Base-by-base conservation (phyloP, 1,140 invertebrate species). In the Polypedilum vanderplanki region DNA sequence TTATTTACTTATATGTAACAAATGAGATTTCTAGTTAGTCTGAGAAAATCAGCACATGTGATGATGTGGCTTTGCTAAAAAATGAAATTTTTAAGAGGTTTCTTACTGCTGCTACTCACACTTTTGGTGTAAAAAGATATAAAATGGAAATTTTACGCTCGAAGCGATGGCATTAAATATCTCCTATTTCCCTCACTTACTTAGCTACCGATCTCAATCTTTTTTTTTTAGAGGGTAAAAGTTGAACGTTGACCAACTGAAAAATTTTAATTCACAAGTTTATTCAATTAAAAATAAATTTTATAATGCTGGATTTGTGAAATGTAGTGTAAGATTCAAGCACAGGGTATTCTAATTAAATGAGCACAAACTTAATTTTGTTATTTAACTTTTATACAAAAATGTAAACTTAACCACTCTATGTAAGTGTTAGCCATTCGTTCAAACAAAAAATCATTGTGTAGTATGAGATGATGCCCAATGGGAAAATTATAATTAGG, bases 401-500 rank as follows among this genome's bases (percentile, higher is more conserved):
- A 33, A 33, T 33, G 24, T 33, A 33, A 33, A 33, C 24, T 33
- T 3, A 33, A 33, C 24, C 24, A 5, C 24, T 33, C 24, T 33
- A 5, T 33, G 24, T 33, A 33, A 33, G 24, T 33, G 24, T 33
- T 33, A 33, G 24, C 24, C 24, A 33, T 33, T 33, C 24, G 5
- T 33, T 33, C 24, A 33, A 5, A 5, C 24, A 33, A 33, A 33
- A 33, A 33, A n/a, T n/a, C n/a, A n/a, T 33, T 33, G 5, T 33
- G 24, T 33, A 33, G 24, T 33, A 33, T 33, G 24, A 70, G 18
- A 18, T 20, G 18, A 70, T 70, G 17, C 65, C 65, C 65, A 18
- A 9, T 70, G 65, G 46, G 65, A 18, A 70, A 70, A 70, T 70
- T 18, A 70, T 70, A 70, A 70, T 70, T 70, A 70, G 65, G 65